Base-by-base conservation (phyloP, 2,113 vertebrate species). In the Notiomystis cincta region DNA sequence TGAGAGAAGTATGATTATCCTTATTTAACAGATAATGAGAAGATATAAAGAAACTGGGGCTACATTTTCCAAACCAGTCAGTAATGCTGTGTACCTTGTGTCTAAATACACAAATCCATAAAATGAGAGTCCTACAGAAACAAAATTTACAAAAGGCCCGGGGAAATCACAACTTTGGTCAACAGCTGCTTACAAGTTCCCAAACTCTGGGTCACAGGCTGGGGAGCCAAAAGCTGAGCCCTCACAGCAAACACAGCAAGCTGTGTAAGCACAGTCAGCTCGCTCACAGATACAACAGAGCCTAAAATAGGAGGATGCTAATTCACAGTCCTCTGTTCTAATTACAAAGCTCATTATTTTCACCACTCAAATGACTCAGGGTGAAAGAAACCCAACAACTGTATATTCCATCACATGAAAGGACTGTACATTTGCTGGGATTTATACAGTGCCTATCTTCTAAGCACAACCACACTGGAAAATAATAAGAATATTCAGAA, bases 1-100 rank as follows among this genome's bases (percentile, higher is more conserved):
- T 21, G 44, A 87, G 64, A 94, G 81, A 94, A 96, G 77, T 95
- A 93, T 92, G 80, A 95, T 95, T 96, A 95, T 89, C 90, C 72
- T 95, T 96, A 91, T 94, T 96, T 96, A 96, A 95, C 58, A 86
- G 93, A 95, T 83, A 93, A 92, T 71, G 90, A 95, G 79, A 92
- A 86, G 82, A 95, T 5, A 83, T 69, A 87, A 90, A 80, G 78
- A 64, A 71, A 82, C 35, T 62, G 56, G 71, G 73, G 67, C 75
- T 91, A 81, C 60, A 15, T 90, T 90, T 93, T 90, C 47, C 64
- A 75, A 91, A 93, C 64, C 57, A 90, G 72, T 71, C 90, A 50
- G 67, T 84, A 92, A 66, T 13, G 37, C 57, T 0, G 0, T 1
- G 4, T 44, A 60, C 67, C 27, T 88, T 47, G 42, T 37, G 61